phyloP scores from a whole-genome alignment of 2,888 invertebrate genomes.

The Pyrrhosoma nymphula region DNA sequence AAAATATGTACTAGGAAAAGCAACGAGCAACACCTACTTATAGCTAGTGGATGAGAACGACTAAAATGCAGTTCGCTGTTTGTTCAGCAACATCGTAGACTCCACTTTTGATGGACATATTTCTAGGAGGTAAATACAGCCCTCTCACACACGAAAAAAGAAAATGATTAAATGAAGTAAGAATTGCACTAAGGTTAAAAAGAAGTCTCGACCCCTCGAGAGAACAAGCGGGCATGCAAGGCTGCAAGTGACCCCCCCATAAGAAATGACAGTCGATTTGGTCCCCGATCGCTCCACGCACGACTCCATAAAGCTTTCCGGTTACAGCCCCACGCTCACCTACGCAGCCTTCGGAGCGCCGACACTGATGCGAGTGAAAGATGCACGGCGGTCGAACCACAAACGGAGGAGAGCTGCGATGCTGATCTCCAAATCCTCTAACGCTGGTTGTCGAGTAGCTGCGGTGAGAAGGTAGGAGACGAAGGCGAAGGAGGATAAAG shows the following conservation, averaged over 20 bases:
- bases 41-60: too few relatives aligned
- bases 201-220: neutral
- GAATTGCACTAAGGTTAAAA: neutral
- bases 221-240: conserved; percentile 4
- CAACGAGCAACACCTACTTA: too few relatives aligned
- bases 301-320: conserved; percentile 39
- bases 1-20: too few relatives aligned
- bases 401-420: conserved; percentile 52
- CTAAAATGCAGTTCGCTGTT: too few relatives aligned
- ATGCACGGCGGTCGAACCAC: conserved; percentile 40
- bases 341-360: conserved; percentile 75
- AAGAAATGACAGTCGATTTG: conserved; percentile 36
- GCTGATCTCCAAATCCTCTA: conserved; percentile 73
- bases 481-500: conserved; percentile 55
- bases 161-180: neutral
- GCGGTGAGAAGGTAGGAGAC: conserved; percentile 60
- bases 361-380: conserved; percentile 76
- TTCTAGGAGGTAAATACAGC: too few relatives aligned
- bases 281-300: conserved; percentile 18
- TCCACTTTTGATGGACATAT: too few relatives aligned
- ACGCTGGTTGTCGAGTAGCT: conserved; percentile 73
- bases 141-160: neutral
- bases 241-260: neutral
- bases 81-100: neutral
- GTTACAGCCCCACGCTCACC: conserved; percentile 74